Percentiles rank a stretch among this genome's conserved stretches.
Evolutionary conservation across 2,888 invertebrate species (phyloP).

Genomic region (Cephus nigrinus): DNA sequence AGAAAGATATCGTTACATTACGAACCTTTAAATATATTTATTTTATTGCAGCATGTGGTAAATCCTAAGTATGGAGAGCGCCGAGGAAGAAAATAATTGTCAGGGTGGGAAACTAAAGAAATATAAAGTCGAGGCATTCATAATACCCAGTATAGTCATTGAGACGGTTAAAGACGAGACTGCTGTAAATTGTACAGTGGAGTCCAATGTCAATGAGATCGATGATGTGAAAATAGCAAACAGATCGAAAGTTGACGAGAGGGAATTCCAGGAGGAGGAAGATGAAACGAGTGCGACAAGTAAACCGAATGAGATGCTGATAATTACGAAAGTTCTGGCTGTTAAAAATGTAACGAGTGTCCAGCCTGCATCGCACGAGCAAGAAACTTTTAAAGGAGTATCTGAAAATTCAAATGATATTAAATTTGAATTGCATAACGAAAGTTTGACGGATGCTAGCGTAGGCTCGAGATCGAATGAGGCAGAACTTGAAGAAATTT

Average conservation of each 20-base stretch:
- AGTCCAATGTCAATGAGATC: slow-evolving; percentile 29
- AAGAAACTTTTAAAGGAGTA: neutral
- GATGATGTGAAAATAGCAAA: slow-evolving; percentile 43
- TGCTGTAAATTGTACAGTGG: slow-evolving; percentile 5
- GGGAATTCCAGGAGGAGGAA: slow-evolving; percentile 19
- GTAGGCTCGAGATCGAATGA: neutral
- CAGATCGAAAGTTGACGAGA: slow-evolving; percentile 32
- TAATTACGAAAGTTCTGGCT: neutral
- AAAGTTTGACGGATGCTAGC: neutral
- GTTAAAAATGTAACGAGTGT: neutral
- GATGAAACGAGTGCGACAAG: neutral
- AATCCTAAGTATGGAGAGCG: neutral
- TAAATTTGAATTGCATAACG: neutral
- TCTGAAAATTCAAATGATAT: neutral
- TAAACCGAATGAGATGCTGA: neutral
- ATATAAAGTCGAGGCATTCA: slow-evolving; percentile 53
- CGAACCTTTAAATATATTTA: neutral
- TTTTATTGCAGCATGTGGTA: neutral
- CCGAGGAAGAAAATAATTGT: neutral
- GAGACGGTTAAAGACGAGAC: neutral
- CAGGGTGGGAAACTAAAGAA: neutral
- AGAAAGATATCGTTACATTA: neutral
- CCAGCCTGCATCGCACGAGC: neutral
- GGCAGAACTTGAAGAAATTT: slow-evolving; percentile 5
- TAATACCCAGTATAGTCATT: slow-evolving; percentile 39